Evolutionary conservation across 2,113 vertebrate species (phyloP), one percentile per base, ranked within the genome.

Genomic region (Garra rufa): DNA sequence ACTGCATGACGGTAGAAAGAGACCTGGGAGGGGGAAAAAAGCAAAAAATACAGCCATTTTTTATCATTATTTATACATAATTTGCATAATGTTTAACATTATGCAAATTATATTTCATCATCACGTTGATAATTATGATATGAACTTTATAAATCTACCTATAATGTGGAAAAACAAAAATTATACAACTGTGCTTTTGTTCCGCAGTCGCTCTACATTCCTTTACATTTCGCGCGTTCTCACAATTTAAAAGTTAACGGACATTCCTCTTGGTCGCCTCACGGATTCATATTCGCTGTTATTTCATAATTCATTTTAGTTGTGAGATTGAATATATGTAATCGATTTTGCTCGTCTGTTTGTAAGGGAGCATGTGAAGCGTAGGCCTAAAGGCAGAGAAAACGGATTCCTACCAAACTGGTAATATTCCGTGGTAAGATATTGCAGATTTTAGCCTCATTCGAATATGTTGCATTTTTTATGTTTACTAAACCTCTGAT

Each of bases 1-100:
- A 61, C 57, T 44, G 43, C 76, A 61, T 10, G 76, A 63, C 0
- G 55, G 76, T 21, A 79, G 13, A 28, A 79, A 9, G 55, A 79
- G 38, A 26, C 52, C 76, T 79, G 76, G 21, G 11, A 63, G 41
- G 21, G 9, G 19, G n/a, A n/a, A n/a, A n/a, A 78, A 15, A 44
- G 21, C 6, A 52, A 48, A 74, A 44, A 21, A 10, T 6, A n/a
- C 67, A 70, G 7, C 46, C 15, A 13, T 46, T 10, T 46, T 46
- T 46, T 0, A 46, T 13, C 44, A 13, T 34, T 34, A 34, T 34
- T 3, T 2, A 34, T 17, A 19, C 48, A 17, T 50, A 5, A 43
- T 34, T 34, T 34, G 34, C 7, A 14, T 28, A 14, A 57, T 2
- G 59, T 6, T 61, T 13, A 28, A n/a, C n/a, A n/a, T n/a, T n/a